Evolutionary conservation across 1,140 invertebrate genomes (phyloP), one percentile per base, ranked within the genome.

Genomic region (Cydia fagiglandana): DNA sequence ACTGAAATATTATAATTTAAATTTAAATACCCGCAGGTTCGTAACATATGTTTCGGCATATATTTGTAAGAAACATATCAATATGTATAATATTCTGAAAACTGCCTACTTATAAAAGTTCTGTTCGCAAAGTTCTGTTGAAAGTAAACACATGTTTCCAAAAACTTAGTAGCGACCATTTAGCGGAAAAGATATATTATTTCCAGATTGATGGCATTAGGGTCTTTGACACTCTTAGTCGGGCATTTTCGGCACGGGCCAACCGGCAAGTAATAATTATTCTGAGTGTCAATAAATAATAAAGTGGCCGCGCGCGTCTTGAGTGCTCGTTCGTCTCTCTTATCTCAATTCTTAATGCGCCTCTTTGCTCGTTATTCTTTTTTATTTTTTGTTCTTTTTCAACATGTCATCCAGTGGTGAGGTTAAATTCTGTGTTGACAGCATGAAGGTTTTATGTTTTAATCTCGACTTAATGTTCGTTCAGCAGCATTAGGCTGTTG

Each of bases 281-380:
- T 93, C 91, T 90, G 91, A 93, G 90, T 91, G 91, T 91, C 89
- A 92, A 92, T 92, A 92, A 92, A 92, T 92, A 92, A 92, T 91
- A 91, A 90, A 91, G 87, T 88, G 84, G 84, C 85, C 81, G 86
- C 81, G 81, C 86, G 81, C 80, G 80, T 87, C 80, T 70, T 90
- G 89, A 91, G 89, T 91, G 91, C 88, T 86, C 89, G 84, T 90
- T 88, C 88, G 86, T 91, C 90, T 90, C 86, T 87, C 84, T 92
- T 91, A 91, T 91, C 89, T 90, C 88, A 86, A 88, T 87, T 91
- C 89, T 92, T 92, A 92, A 92, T 92, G 91, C 87, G 86, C 88
- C 89, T 91, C 91, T 92, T 91, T 88, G 86, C 86, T 86, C 84
- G 84, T 81, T 83, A 81, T 87, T 87, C 84, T 89, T 87, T 82